Evolutionary conservation across 2,113 vertebrate genomes (phyloP).

Genomic region (Pteronura brasiliensis): DNA sequence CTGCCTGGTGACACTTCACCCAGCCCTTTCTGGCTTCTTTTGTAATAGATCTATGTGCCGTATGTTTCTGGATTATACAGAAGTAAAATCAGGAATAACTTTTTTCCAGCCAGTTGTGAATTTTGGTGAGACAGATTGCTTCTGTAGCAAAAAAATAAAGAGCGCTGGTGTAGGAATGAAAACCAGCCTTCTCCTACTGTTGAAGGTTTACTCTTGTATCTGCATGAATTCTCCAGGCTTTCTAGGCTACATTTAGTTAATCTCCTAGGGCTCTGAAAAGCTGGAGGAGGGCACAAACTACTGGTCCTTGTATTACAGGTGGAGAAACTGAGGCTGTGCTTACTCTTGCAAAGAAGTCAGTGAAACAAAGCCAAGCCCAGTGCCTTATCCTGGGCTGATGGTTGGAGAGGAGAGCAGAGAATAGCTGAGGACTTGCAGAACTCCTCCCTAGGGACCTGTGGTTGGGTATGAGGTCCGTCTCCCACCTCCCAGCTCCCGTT

Average conservation of each 20-base stretch:
- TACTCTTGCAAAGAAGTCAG: not conserved
- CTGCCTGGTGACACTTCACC: not conserved
- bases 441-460: not conserved
- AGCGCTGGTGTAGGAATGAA: not conserved
- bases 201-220: not conserved
- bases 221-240: not conserved
- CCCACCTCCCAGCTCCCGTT: rapidly evolving
- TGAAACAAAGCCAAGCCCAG: not conserved
- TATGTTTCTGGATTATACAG: slow-evolving; percentile 29
- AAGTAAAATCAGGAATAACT: slow-evolving; percentile 11
- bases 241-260: not conserved
- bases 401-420: not conserved
- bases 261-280: not conserved
- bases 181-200: not conserved
- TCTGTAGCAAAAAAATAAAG: slow-evolving; percentile 47
- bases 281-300: not conserved
- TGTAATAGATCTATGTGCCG: not conserved
- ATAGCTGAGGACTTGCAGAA: not conserved
- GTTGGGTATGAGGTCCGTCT: not conserved
- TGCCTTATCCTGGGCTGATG: not conserved
- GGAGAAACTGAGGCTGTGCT: slow-evolving; percentile 23
- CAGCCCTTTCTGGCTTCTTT: slow-evolving; percentile 1
- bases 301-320: not conserved
- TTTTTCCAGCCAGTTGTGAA: slow-evolving; percentile 40
- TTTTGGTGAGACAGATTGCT: slow-evolving; percentile 33